These are phyloP conservation scores for Eilema sororculum DNA, from an alignment of 2,888 invertebrate genomes.

Conservation along the genomic window DNA sequence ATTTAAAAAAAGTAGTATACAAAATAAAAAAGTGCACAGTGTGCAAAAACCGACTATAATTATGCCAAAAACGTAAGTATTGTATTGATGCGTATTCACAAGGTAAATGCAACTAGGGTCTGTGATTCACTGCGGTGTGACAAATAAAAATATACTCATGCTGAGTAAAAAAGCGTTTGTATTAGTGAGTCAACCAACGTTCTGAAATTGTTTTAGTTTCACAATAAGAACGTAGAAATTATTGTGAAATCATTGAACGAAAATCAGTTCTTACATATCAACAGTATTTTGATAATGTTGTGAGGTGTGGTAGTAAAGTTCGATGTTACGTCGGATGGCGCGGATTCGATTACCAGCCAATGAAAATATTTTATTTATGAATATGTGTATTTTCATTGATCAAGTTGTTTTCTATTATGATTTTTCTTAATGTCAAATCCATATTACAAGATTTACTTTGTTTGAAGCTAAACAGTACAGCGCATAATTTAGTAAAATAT, in stretches of 20 bases:
- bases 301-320: too few relatives aligned
- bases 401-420: too few relatives aligned
- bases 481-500: too few relatives aligned
- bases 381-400: too few relatives aligned
- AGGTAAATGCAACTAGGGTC: conserved; percentile 77
- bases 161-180: conserved; percentile 64
- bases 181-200: conserved; percentile 46
- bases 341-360: too few relatives aligned
- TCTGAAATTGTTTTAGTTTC: not conserved
- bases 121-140: conserved; percentile 75
- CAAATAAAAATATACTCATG: conserved; percentile 68
- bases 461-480: too few relatives aligned
- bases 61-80: conserved; percentile 51
- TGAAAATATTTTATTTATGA: too few relatives aligned
- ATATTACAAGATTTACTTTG: too few relatives aligned
- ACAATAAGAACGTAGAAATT: not conserved
- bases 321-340: too few relatives aligned
- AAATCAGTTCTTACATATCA: not conserved
- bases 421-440: too few relatives aligned
- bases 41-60: conserved; percentile 66
- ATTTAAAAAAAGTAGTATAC: not conserved
- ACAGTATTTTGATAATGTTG: too few relatives aligned
- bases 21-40: conserved; percentile 29
- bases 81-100: conserved; percentile 71
- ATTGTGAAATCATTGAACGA: not conserved